Conservation (phyloP, 2,113 vertebrate genomes). For the Gallinago undulata region DNA sequence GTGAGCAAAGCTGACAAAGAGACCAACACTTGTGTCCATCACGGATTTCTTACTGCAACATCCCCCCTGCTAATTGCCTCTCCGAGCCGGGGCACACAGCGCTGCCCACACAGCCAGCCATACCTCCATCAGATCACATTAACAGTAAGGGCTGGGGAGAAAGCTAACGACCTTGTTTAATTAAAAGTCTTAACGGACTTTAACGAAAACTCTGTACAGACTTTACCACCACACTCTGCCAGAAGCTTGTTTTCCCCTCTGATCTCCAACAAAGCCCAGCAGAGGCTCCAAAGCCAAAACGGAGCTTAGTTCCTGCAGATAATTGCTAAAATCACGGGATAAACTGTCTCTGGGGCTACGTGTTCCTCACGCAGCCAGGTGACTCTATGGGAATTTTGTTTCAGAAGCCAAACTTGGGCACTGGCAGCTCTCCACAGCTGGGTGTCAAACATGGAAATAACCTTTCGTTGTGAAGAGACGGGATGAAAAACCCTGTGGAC, state of each 20-base stretch:
- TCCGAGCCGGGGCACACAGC: background rate
- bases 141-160: background rate
- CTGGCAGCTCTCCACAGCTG: background rate
- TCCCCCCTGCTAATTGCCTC: background rate
- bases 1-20: conserved; percentile 17
- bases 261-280: background rate
- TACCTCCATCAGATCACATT: background rate
- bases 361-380: background rate
- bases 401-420: background rate
- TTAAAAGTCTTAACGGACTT: background rate
- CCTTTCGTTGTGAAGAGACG: background rate
- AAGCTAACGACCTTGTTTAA: background rate
- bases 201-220: background rate
- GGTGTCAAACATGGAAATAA: background rate
- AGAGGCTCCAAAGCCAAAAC: background rate
- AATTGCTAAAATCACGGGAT: background rate
- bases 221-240: background rate
- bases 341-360: background rate
- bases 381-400: background rate
- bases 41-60: background rate
- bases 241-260: background rate
- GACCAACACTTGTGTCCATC: background rate
- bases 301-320: background rate
- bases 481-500: background rate
- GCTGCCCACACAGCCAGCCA: background rate